Base-by-base conservation (phyloP, 2,113 vertebrate species). In the Elgaria multicarinata region DNA sequence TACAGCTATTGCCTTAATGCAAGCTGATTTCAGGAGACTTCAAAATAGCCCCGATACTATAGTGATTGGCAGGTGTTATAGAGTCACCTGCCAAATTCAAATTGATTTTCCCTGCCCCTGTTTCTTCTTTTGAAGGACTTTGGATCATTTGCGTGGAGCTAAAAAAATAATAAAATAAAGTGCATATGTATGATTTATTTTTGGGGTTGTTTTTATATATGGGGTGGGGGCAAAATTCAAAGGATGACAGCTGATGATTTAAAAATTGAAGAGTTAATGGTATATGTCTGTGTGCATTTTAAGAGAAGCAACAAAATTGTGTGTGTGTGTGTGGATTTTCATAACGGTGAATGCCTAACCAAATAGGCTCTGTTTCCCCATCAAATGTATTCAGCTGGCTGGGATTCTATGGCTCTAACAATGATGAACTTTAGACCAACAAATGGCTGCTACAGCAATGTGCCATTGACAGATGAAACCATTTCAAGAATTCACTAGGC, bases 11-110 rank as follows among this genome's bases (percentile, higher is more conserved):
- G 95, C 94, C 92, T 95, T 96, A 95, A 96, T 96, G 94, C 93
- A 96, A 93, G 90, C 95, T 93, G 95, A 96, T 96, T 96, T 96
- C 94, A 92, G 96, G 95, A 95, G 95, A 89, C 92, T 95, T 94
- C 96, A 96, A 96, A 96, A 96, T 94, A 96, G 94, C 95, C 93
- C 89, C 91, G 94, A 95, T 91, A 74, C 94, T 93, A 84, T 92
- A 84, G 92, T 95, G 96, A 96, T 90, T 96, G 96, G 95, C 96
- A 96, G 93, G 87, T 89, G 31, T 53, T 67, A 87, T 88, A 89
- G 90, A 95, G 91, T 42, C 93, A 91, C 83, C 91, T 96, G 96
- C 96, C 96, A 96, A 96, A 95, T 86, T 62, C 92, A 95, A 94
- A 96, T 96, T 90, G 93, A 95, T 96, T 93, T 93, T 92, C 89